Conservation (phyloP, 2,888 invertebrate genomes). For the Trichopria drosophilae region DNA sequence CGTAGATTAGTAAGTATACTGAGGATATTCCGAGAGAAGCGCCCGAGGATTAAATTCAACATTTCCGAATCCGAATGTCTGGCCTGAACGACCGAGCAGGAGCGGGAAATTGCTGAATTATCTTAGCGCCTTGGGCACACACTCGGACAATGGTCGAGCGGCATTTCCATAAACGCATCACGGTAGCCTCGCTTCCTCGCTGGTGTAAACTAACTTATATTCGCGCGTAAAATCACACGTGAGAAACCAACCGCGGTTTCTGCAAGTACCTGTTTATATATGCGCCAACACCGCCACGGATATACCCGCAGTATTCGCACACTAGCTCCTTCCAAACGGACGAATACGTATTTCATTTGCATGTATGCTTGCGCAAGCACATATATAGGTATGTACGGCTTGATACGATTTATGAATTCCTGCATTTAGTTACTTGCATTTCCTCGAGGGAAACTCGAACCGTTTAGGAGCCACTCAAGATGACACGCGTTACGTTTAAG, state of each 20-base stretch:
- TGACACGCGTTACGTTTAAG: too few relatives aligned
- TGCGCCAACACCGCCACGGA: slow-evolving; percentile 7
- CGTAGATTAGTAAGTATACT: too few relatives aligned
- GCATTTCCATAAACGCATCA: slow-evolving; percentile 52
- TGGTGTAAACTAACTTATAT: slow-evolving; percentile 47
- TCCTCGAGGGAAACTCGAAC: slow-evolving; percentile 41
- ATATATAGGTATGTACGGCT: slow-evolving; percentile 23
- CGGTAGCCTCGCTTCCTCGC: slow-evolving; percentile 35
- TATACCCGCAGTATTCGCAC: slow-evolving; percentile 32
- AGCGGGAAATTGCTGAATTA: slow-evolving; percentile 42
- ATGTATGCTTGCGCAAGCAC: slow-evolving; percentile 7
- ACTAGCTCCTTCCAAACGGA: slow-evolving; percentile 10
- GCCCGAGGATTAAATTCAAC: slow-evolving; percentile 23
- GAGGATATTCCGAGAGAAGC: too few relatives aligned
- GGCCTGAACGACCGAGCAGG: slow-evolving; percentile 21
- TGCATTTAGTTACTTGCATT: slow-evolving; percentile 51
- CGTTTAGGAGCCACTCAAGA: slow-evolving; percentile 43
- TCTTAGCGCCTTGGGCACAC: slow-evolving; percentile 41
- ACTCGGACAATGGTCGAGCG: slow-evolving; percentile 44
- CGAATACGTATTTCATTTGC: slow-evolving; percentile 10
- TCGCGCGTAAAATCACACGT: slow-evolving; percentile 33
- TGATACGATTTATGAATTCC: slow-evolving; percentile 53
- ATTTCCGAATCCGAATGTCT: slow-evolving; percentile 25
- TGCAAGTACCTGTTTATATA: slow-evolving; percentile 3
- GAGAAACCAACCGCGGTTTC: slow-evolving; percentile 11